These are phyloP conservation scores for Hyphantria cunea DNA, from an alignment of 1,140 invertebrate genomes.

Conservation along the genomic window DNA sequence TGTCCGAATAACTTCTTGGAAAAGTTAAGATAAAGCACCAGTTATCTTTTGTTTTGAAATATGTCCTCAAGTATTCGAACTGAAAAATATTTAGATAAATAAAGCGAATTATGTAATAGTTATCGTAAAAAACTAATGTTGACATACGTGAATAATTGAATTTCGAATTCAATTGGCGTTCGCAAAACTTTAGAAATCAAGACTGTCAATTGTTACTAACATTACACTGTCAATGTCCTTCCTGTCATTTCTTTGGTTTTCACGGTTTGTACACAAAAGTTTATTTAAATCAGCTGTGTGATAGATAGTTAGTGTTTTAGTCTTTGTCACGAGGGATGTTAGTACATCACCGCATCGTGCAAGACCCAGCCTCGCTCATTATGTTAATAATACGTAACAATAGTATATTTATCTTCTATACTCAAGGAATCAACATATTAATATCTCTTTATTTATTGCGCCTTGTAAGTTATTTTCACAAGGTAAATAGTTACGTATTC, in stretches of 20 bases:
- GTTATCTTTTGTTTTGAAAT: too few species aligned
- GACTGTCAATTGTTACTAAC: constrained; percentile 17
- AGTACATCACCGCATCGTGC: constrained; percentile 41
- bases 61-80: too few species aligned
- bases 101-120: neutral
- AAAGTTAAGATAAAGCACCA: too few species aligned
- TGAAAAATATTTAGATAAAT: neutral
- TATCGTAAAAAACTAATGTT: neutral
- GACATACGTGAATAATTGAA: constrained; percentile 12
- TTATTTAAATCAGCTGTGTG: constrained; percentile 31
- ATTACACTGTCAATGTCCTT: constrained; percentile 20
- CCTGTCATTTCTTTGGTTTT: constrained; percentile 28
- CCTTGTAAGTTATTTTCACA: constrained; percentile 27
- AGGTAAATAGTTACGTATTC: constrained; percentile 18
- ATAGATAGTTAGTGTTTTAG: constrained; percentile 25
- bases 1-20: too few species aligned
- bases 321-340: constrained; percentile 49
- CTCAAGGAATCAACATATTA: constrained; percentile 23
- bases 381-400: constrained; percentile 24
- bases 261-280: constrained; percentile 24
- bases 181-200: constrained; percentile 12
- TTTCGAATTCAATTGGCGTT: neutral
- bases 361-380: constrained; percentile 51
- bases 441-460: constrained; percentile 28
- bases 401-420: constrained; percentile 26